Evolutionary conservation across 2,797 vertebrate species (phyloP).

Genomic region (Nothura maculosa): DNA sequence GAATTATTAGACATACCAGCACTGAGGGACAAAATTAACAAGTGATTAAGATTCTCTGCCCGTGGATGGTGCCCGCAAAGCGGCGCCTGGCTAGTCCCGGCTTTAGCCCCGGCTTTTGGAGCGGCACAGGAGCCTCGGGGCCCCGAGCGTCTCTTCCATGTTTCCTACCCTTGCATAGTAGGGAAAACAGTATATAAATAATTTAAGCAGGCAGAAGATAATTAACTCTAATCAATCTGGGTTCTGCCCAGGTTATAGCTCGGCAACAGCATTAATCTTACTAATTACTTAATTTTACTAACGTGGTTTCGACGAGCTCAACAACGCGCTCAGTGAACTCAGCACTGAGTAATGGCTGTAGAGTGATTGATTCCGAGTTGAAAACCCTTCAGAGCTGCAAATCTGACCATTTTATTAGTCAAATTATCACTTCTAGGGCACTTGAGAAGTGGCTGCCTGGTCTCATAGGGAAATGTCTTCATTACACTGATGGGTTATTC

Average conservation of each 20-base stretch:
- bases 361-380: slow-evolving; percentile 33
- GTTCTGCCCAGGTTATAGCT: slow-evolving; percentile 61
- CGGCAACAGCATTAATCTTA: slow-evolving; percentile 63
- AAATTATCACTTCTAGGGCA: slow-evolving; percentile 36
- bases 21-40: slow-evolving; percentile 23
- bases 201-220: slow-evolving; percentile 63
- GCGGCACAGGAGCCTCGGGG: too few relatives aligned
- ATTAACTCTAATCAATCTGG: slow-evolving; percentile 72
- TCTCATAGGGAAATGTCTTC: background rate
- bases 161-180: background rate
- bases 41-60: slow-evolving; percentile 37
- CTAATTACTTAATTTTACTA: slow-evolving; percentile 71
- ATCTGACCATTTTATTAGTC: slow-evolving; percentile 61
- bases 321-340: slow-evolving; percentile 8
- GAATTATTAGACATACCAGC: background rate
- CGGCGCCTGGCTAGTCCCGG: too few relatives aligned
- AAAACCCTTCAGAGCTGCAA: slow-evolving; percentile 26
- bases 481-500: background rate
- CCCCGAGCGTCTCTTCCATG: background rate
- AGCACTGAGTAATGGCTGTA: slow-evolving; percentile 4
- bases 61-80: too few relatives aligned
- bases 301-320: slow-evolving; percentile 46
- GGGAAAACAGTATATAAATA: slow-evolving; percentile 31
- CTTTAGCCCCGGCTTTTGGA: too few relatives aligned
- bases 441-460: background rate